Base-by-base conservation (phyloP, 2,113 vertebrate species). In the Mugil cephalus region DNA sequence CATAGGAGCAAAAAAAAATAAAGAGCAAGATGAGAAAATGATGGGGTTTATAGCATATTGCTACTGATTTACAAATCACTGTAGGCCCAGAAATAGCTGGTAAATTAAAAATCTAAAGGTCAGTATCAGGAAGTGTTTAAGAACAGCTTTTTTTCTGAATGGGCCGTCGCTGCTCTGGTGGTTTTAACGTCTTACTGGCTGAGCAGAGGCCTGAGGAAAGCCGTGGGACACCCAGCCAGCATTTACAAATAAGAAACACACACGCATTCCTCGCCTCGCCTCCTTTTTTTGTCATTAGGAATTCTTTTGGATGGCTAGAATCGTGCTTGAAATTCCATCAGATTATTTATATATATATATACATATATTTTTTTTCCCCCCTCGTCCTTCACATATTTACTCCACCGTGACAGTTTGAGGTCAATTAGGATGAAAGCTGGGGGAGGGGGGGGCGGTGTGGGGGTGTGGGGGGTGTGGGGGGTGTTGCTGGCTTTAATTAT, bases 391-490 rank as follows among this genome's bases (percentile, higher is more conserved):
- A 58, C 75, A 78, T 80, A 86, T 87, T 84, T 83, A 82, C 78
- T 70, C 69, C 75, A 52, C 76, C 15, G 24, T 82, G 88, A 87
- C 85, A 90, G 87, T 88, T 88, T 88, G 79, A 69, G 86, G 79
- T 87, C 85, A 85, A 82, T 87, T 80, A 78, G 52, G 63, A 86
- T 83, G 81, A 89, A 86, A 88, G 84, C 74, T 6, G 60, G 48
- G 77, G 74, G 64, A 18, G 55, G 56, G n/a, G n/a, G 8, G 3
- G 38, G 17, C 7, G n/a, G 40, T 5, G 17, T 15, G 8, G 13
- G 47, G 19, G 14, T 24, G 6, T 19, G 50, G 2, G 59, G 15
- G n/a, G 43, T n/a, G n/a, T n/a, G 34, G 6, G 54, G 59, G 53
- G 48, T 53, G 40, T 61, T 18, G 59, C 82, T 77, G 80, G 77